These are phyloP conservation scores for Parasteatoda tepidariorum DNA, from an alignment of 1,140 invertebrate genomes.

Conservation along the genomic window DNA sequence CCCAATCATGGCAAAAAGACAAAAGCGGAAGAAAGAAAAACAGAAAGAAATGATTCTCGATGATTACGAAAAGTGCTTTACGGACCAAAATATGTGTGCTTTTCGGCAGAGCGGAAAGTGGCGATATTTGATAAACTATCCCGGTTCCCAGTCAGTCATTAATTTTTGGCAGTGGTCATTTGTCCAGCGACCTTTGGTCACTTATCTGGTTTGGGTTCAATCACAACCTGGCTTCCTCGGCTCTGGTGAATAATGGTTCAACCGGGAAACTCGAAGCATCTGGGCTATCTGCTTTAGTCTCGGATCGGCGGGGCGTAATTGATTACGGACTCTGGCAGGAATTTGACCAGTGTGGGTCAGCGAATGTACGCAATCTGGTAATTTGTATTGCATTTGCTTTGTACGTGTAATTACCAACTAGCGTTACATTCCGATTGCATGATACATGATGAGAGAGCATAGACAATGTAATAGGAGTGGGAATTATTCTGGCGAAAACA, in stretches of 20 bases:
- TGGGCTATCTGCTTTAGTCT: conserved; percentile 6
- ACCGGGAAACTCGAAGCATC: conserved; percentile 20
- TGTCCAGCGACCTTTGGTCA: conserved; percentile 40
- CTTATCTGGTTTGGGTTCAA: conserved; percentile 53
- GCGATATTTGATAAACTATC: conserved; percentile 50
- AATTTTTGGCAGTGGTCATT: conserved; percentile 35
- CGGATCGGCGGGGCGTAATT: conserved; percentile 19
- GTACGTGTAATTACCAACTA: conserved; percentile 36
- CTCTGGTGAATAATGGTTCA: conserved; percentile 29
- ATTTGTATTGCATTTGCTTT: conserved; percentile 44
- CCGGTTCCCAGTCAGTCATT: conserved; percentile 16
- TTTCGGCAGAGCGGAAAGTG: conserved; percentile 28
- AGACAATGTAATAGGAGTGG: background rate
- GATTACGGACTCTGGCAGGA: conserved; percentile 17
- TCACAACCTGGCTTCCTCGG: conserved; percentile 31
- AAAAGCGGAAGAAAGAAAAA: conserved; percentile 1
- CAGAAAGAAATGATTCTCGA: conserved; percentile 4
- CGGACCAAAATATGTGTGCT: conserved; percentile 35
- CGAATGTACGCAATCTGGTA: conserved; percentile 2
- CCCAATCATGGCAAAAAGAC: background rate
- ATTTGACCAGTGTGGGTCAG: background rate
- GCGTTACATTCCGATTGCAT: background rate
- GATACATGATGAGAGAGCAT: background rate
- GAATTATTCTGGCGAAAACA: too few relatives aligned
- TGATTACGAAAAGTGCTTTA: conserved; percentile 54